Evolutionary conservation across 23 tunicate species (phyloP).

Genomic region (Ascidia mentula): DNA sequence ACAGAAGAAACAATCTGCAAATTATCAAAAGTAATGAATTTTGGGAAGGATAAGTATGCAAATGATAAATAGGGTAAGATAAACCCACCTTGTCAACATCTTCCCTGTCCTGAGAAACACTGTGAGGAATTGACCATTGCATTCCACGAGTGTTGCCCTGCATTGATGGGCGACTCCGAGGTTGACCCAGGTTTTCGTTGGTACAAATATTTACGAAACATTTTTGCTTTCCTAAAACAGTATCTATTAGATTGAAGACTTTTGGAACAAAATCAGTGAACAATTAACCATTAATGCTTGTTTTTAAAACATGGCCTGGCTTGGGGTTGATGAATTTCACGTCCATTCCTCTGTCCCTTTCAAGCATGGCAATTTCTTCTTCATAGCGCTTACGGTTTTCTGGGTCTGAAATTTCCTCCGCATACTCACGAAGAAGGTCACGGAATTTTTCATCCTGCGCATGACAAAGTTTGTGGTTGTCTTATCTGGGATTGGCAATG

Average conservation of each 20-base stretch:
- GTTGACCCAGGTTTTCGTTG: constrained; percentile 79
- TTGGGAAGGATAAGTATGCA: too few species aligned
- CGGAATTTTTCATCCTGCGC: constrained; percentile 80
- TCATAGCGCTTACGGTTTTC: constrained; percentile 77
- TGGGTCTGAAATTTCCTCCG: constrained; percentile 81
- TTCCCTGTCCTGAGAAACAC: constrained; percentile 85
- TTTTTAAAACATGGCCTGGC: constrained; percentile 90
- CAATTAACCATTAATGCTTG: constrained; percentile 58
- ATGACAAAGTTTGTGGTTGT: neutral
- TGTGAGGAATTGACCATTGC: constrained; percentile 97
- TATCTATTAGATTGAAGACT: too few species aligned
- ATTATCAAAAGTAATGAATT: too few species aligned
- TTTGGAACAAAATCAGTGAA: neutral
- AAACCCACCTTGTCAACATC: constrained; percentile 83
- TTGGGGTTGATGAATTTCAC: constrained; percentile 86
- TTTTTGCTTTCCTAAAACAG: constrained; percentile 59
- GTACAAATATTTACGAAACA: constrained; percentile 93
- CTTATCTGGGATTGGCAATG: neutral
- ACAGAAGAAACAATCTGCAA: too few species aligned
- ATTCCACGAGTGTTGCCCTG: constrained; percentile 79
- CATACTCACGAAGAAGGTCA: constrained; percentile 76
- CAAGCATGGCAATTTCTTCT: constrained; percentile 82
- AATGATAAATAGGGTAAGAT: too few species aligned
- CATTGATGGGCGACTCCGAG: constrained; percentile 61
- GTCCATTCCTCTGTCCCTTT: constrained; percentile 78